Evolutionary conservation across 2,113 vertebrate genomes (phyloP), one percentile per base, ranked within the genome.

Genomic region (Atherinomorus stipes): DNA sequence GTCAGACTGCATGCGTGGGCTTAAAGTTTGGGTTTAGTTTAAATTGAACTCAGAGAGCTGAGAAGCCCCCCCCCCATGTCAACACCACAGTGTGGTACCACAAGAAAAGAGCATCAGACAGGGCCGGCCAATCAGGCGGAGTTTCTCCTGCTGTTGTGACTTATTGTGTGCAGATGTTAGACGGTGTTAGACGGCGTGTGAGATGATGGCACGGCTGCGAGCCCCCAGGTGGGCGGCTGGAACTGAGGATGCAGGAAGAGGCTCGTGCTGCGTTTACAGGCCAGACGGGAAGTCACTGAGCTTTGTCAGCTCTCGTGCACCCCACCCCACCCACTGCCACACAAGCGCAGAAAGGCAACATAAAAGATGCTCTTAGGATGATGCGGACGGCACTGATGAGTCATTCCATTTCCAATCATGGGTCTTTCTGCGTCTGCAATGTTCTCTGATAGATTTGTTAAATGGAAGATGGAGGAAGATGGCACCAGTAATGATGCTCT

Each of bases 211-310:
- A 63, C 63, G 84, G 74, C 79, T 74, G 70, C 40, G 62, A 37
- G n/a, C 23, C 76, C 66, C 64, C 61, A 79, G 85, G 80, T 90
- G 90, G 84, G 64, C 81, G 84, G 47, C 64, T 80, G 40, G 54
- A 67, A 64, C 81, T 54, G 66, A 88, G 86, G 78, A 78, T 81
- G 21, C 83, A 91, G 89, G 81, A 87, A 77, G 72, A 76, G 40
- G 47, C 49, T 78, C 66, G 1, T 59, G 85, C 69, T 87, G 83
- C 64, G 81, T 88, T 85, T 87, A 89, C 63, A 74, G 78, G 69
- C 78, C 76, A 91, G 79, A 78, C 86, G 83, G 87, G 89, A 89
- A 85, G 76, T 83, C 71, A 65, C 60, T 16, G 16, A 72, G 80
- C 84, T 81, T 65, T 65, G 79, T 90, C 80, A 88, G 88, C 86